Evolutionary conservation across 1,140 invertebrate genomes (phyloP).

Genomic region (Scaptomyza pallida): DNA sequence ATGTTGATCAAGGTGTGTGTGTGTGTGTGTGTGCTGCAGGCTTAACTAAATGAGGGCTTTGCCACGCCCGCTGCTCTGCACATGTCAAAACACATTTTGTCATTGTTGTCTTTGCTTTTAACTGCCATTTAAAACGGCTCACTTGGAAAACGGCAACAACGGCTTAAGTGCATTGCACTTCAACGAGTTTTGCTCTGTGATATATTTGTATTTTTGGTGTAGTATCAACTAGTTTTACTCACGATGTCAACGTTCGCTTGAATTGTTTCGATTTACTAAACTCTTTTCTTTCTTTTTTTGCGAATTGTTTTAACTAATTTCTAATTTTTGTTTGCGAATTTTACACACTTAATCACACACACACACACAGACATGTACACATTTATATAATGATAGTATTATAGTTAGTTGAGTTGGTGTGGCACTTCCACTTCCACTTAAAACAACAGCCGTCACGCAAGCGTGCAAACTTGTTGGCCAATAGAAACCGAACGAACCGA

Average conservation of each 20-base stretch:
- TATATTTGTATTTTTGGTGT: not conserved
- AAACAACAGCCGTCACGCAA: conserved; percentile 48
- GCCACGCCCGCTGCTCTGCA: conserved; percentile 2
- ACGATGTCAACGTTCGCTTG: not conserved
- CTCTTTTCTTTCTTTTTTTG: conserved; percentile 17
- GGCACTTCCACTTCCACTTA: conserved; percentile 31
- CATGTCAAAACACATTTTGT: conserved; percentile 8
- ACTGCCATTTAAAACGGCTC: conserved; percentile 30
- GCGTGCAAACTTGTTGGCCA: conserved; percentile 46
- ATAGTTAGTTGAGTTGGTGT: too few relatives aligned
- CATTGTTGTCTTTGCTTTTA: conserved; percentile 4
- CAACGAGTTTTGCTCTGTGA: conserved; percentile 26
- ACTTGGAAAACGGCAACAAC: conserved; percentile 26
- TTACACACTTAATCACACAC: conserved; percentile 44
- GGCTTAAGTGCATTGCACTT: conserved; percentile 33
- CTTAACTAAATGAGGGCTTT: not conserved
- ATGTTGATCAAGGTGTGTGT: conserved; percentile 11
- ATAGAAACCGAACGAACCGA: conserved; percentile 54
- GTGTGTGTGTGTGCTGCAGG: too few relatives aligned
- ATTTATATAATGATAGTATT: conserved; percentile 5
- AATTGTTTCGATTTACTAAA: conserved; percentile 1
- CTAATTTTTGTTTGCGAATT: conserved; percentile 56
- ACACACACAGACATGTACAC: conserved; percentile 4
- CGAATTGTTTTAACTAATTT: conserved; percentile 37
- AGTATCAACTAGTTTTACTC: conserved; percentile 18